Evolutionary conservation across 2,888 invertebrate genomes (phyloP), one percentile per base, ranked within the genome.

Genomic region (Encarsia formosa): DNA sequence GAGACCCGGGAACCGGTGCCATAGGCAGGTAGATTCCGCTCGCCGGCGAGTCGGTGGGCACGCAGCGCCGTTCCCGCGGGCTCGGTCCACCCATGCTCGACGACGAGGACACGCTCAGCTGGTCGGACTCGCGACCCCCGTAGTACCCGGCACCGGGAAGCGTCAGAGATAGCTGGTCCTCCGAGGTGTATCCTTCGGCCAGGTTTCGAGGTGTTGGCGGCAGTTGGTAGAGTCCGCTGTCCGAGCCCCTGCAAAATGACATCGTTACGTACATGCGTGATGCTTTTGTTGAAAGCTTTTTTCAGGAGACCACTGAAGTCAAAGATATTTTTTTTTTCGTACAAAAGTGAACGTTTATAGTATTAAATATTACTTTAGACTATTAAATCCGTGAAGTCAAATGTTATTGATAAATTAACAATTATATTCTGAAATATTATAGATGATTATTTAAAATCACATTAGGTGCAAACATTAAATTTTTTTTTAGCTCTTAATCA

Each of bases 81-180:
- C 75, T 74, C 35, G 79, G 78, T 48, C 79, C 79, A 37, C 78
- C 79, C 52, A 79, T 75, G 67, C 82, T 82, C 46, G 82, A 82
- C 16, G 81, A 78, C 4, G 81, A 81, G 34, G 81, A 81, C 55
- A 83, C 73, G 68, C 82, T 82, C 65, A 82, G 78, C 68, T 81
- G 80, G 65, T 83, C 83, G 26, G 78, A 76, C 63, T 82, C 82
- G 55, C 81, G 74, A 55, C 74, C 42, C 75, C 49, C 56, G 45
- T 49, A 56, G 19, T 22, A 34, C 5, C 31, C 20, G 60, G 78
- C 71, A 59, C 67, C 61, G 57, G 71, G 71, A 59, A 72, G 64
- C 60, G 69, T 69, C 65, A 71, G 68, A 59, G 75, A 75, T 60
- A 79, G 65, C 61, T 79, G 66, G 62, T 82, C 81, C 61, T 82